Evolutionary conservation across 2,888 invertebrate species (phyloP).

Genomic region (Chymomyza procnemis): DNA sequence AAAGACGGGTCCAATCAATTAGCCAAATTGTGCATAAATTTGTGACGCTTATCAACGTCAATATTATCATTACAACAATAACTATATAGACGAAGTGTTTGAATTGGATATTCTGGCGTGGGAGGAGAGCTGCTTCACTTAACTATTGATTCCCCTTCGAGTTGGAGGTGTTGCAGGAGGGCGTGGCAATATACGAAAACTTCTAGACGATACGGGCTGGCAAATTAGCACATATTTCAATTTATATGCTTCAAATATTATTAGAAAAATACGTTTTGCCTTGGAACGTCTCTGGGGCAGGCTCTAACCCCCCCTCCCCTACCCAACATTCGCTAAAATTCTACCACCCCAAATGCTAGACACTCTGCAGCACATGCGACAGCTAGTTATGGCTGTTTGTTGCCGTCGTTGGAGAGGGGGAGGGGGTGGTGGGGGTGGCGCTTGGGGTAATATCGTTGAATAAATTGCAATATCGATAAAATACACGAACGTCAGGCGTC

Average conservation of each 20-base stretch:
- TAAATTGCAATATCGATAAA: conserved; percentile 74
- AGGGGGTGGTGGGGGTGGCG: not conserved
- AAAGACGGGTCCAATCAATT: conserved; percentile 56
- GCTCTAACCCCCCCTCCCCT: not conserved
- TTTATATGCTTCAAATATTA: conserved; percentile 64
- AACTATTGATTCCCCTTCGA: not conserved
- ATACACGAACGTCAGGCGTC: conserved; percentile 57
- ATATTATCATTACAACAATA: conserved; percentile 69
- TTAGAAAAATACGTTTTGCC: conserved; percentile 34
- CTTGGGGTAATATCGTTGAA: conserved; percentile 46
- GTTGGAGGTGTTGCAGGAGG: not conserved
- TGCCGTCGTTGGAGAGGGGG: not conserved
- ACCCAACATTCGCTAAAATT: not conserved
- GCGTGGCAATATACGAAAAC: not conserved
- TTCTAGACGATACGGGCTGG: conserved; percentile 3
- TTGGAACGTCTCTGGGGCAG: not conserved
- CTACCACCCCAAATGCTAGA: not conserved
- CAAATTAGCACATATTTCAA: conserved; percentile 70
- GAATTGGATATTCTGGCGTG: not conserved
- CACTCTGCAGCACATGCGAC: not conserved
- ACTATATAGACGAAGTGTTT: conserved; percentile 8
- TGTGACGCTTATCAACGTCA: conserved; percentile 71
- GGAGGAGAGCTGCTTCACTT: not conserved
- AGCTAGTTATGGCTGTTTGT: not conserved
- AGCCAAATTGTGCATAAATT: conserved; percentile 72